Conservation (phyloP, 2,888 invertebrate species). For the Rhamphomyia laevipes region DNA sequence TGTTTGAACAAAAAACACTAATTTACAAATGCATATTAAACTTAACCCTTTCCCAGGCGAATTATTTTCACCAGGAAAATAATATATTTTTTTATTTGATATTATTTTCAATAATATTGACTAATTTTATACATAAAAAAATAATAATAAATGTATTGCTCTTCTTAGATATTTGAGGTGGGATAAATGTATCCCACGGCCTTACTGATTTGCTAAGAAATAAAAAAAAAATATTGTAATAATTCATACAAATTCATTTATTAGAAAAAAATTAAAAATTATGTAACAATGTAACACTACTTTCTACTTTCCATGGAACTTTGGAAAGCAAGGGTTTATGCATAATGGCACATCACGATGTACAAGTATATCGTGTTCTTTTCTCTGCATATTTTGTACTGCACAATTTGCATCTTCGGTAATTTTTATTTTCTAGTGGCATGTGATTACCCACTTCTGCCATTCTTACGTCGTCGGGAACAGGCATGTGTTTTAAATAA, state of each 20-base stretch:
- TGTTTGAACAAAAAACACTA: too few relatives aligned
- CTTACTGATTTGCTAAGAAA: not conserved
- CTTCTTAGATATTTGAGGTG: not conserved
- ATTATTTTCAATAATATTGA: not conserved
- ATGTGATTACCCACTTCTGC: not conserved
- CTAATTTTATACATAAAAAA: not conserved
- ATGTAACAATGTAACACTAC: not conserved
- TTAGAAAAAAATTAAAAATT: not conserved
- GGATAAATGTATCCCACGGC: not conserved
- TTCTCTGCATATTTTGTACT: not conserved
- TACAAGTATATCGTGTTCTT: not conserved
- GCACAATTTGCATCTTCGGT: not conserved
- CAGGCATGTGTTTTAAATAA: not conserved
- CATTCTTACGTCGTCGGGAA: not conserved
- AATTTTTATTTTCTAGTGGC: not conserved
- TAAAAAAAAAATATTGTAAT: not conserved
- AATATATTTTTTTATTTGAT: not conserved
- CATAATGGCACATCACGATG: not conserved
- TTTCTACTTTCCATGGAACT: not conserved
- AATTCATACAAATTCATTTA: not conserved
- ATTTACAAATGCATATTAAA: too few relatives aligned
- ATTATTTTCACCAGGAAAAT: not conserved
- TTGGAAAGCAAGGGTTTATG: not conserved
- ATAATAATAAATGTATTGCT: not conserved
- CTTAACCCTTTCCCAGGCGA: not conserved